A percentile compares a stretch with the other conserved stretches of the same genome.
Conservation (phyloP, 2,113 vertebrate genomes). For the Opisthocomus hoazin region DNA sequence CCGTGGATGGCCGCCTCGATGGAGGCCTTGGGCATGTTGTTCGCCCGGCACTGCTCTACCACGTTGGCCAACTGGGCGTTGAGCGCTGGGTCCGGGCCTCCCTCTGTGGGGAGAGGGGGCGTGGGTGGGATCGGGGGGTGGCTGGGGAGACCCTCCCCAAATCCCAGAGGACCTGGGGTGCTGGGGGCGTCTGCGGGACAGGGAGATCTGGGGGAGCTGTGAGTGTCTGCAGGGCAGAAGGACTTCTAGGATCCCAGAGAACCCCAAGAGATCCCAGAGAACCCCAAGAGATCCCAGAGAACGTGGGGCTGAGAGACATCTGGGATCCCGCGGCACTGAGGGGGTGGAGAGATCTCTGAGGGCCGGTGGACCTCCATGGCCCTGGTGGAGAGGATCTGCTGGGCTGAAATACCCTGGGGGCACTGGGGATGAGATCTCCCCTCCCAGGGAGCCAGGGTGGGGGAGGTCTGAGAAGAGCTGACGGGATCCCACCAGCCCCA, state of each 20-base stretch:
- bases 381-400: background rate
- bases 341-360: background rate
- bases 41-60: background rate
- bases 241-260: background rate
- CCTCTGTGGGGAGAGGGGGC: background rate
- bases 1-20: background rate
- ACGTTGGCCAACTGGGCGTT: background rate
- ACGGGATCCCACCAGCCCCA: background rate
- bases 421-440: background rate
- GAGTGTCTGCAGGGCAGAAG: background rate
- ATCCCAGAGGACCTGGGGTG: background rate
- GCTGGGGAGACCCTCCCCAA: background rate
- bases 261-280: no score
- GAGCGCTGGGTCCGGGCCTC: background rate
- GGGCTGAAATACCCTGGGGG: background rate
- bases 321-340: background rate
- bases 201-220: background rate
- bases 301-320: background rate
- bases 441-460: no score
- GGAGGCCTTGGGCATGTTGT: background rate
- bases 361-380: background rate
- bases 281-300: background rate
- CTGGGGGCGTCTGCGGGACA: background rate
- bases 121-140: rapidly evolving
- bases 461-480: background rate